Base-by-base conservation (phyloP, 2,113 vertebrate genomes). In the Etia nguti region DNA sequence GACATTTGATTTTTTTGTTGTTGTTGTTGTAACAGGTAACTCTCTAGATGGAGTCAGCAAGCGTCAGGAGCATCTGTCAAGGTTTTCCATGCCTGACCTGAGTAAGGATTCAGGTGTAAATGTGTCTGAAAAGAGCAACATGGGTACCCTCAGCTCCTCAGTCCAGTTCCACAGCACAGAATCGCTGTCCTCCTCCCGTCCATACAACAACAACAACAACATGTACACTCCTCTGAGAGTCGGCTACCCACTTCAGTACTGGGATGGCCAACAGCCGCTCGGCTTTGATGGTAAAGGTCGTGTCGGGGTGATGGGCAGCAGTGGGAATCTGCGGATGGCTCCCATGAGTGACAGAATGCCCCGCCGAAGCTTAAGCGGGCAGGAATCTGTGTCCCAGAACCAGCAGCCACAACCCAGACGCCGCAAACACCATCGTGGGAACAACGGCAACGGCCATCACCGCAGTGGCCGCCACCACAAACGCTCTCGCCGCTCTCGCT, bases 41-140 rank as follows among this genome's bases (percentile, higher is more conserved):
- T 99, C 98, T 1, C 96, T 97, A 10, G 98, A 99, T 0, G 98
- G 98, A 1, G 98, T 97, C 11, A 96, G 95, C 87, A 99, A 98
- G 90, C 97, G 98, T 54, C 99, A 99, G 94, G 98, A 99, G 94
- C 98, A 99, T 89, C 96, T 99, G 55, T 99, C 99, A 46, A 95
- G 98, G 26, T 99, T 99, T 94, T 99, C 99, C 34, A 99, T 99
- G 98, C 99, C 99, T 0, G 99, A 99, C 94, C 96, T 99, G 89
- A 99, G 99, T 95, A 99, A 99, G 94, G 99, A 99, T 95, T 99
- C 99, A 0, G 98, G 99, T 18, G 98, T 99, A 96, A 99, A 99
- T 0, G 94, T 99, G 88, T 99, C 98, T 0, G 99, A 99, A 93
- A 99, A 99, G 93, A 99, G 99, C 96, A 98, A 97, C 95, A 98